phyloP scores from a whole-genome alignment of 2,113 vertebrate species.

The Poeciliopsis turrubarensis region DNA sequence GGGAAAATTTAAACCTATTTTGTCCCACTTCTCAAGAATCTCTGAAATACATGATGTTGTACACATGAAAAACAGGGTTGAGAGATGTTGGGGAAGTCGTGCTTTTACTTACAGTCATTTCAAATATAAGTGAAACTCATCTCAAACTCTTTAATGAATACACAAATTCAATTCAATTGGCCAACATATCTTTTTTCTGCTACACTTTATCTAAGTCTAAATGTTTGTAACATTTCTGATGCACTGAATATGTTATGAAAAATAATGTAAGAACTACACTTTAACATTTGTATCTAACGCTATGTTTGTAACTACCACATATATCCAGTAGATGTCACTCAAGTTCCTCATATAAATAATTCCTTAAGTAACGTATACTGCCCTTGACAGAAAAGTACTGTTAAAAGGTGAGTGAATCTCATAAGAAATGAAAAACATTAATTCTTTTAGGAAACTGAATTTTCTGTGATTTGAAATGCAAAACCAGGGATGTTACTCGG shows the following conservation, averaged over 20 bases:
- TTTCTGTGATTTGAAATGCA: slow-evolving; percentile 47
- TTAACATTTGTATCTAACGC: too few species aligned
- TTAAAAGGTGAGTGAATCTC: neutral
- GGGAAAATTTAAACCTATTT: too few species aligned
- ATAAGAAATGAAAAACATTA: slow-evolving; percentile 10
- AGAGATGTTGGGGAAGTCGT: neutral
- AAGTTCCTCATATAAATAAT: slow-evolving; percentile 43
- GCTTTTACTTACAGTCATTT: neutral
- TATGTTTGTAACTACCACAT: neutral
- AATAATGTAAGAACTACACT: neutral
- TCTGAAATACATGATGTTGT: neutral
- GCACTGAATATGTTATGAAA: neutral
- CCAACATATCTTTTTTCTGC: neutral
- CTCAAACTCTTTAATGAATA: too few species aligned
- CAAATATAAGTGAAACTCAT: too few species aligned
- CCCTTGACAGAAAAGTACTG: neutral
- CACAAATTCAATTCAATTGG: too few species aligned
- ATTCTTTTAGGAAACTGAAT: slow-evolving; percentile 4
- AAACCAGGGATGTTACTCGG: slow-evolving; percentile 12
- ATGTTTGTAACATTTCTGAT: neutral
- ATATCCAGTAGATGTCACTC: slow-evolving; percentile 75
- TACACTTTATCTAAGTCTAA: neutral
- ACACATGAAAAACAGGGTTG: neutral
- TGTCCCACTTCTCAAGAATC: too few species aligned
- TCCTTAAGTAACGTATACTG: neutral